A percentile compares a stretch with the other conserved stretches of the same genome.
Evolutionary conservation across 2,113 vertebrate genomes (phyloP).

Genomic region (Variabilichromis moorii): DNA sequence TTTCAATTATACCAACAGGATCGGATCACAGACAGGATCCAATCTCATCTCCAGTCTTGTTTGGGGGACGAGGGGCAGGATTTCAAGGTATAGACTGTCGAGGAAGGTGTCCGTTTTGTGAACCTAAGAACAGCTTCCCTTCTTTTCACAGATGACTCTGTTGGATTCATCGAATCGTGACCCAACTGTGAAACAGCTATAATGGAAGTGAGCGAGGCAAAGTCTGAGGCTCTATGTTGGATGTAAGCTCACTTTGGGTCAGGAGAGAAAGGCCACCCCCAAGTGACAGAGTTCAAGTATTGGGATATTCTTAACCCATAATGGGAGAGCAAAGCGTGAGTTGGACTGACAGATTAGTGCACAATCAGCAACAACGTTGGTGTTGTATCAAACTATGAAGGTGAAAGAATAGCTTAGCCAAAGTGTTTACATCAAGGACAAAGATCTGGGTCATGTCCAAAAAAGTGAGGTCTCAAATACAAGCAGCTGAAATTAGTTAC

Average conservation of each 20-base stretch:
- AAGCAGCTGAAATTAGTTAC: neutral
- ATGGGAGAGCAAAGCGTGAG: neutral
- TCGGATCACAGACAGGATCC: neutral
- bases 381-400: accelerated
- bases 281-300: neutral
- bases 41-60: neutral
- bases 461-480: neutral
- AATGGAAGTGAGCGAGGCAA: neutral
- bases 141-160: neutral
- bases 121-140: neutral
- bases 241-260: neutral
- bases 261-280: neutral
- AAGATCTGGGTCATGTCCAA: accelerated
- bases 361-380: neutral
- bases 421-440: neutral
- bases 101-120: neutral
- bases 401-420: neutral
- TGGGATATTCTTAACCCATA: neutral
- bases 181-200: neutral
- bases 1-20: neutral
- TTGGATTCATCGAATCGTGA: neutral
- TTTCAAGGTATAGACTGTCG: neutral
- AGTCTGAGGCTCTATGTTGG: neutral
- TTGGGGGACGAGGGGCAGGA: neutral
- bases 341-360: neutral